These are phyloP conservation scores for Opisthocomus hoazin DNA, from an alignment of 2,113 vertebrate genomes.

Conservation along the genomic window DNA sequence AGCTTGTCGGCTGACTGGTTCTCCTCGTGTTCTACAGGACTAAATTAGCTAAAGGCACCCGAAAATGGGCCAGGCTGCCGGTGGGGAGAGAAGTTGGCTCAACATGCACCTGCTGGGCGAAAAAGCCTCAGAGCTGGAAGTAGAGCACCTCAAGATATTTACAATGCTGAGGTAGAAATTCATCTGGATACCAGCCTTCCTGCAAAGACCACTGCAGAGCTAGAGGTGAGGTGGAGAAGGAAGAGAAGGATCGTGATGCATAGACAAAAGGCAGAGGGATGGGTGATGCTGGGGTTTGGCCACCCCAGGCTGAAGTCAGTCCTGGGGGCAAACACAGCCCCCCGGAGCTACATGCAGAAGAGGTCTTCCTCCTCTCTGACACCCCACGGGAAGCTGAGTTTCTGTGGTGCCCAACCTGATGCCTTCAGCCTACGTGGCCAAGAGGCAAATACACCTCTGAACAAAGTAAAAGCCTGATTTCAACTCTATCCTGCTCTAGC, in stretches of 20 bases:
- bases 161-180: not conserved
- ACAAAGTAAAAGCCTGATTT: not conserved
- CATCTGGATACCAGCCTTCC: not conserved
- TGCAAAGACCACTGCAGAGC: not conserved
- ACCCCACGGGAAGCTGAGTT: not conserved
- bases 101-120: not conserved
- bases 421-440: not conserved
- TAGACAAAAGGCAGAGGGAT: not conserved
- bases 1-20: not conserved
- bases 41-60: not conserved
- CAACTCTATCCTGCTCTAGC: not conserved
- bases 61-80: accelerated
- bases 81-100: not conserved
- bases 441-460: not conserved
- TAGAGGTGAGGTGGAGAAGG: not conserved
- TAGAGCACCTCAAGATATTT: not conserved
- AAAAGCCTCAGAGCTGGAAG: not conserved
- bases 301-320: not conserved
- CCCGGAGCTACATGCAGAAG: accelerated
- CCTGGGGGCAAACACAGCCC: not conserved
- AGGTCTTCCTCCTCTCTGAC: not conserved
- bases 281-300: not conserved
- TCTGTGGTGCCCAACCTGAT: not conserved
- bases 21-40: not conserved
- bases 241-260: not conserved